phyloP scores from a whole-genome alignment of 2,797 vertebrate species.

The Lindbergichthys nudifrons region DNA sequence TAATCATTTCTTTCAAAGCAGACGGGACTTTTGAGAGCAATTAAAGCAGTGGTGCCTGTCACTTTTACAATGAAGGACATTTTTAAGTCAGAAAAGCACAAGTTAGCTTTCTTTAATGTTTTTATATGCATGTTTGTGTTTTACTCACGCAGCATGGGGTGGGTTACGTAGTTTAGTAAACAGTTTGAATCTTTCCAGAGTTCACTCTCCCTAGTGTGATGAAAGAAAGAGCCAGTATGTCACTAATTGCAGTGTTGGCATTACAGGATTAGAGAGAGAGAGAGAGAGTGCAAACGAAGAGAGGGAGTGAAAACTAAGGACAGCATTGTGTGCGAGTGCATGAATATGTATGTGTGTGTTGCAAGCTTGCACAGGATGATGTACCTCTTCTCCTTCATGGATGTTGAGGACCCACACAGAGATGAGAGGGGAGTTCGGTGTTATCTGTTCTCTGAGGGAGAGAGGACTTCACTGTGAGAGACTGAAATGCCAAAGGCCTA shows the following conservation, averaged over 20 bases:
- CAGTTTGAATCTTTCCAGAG: slow-evolving; percentile 60
- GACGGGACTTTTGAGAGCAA: slow-evolving; percentile 23
- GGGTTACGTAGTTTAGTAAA: slow-evolving; percentile 44
- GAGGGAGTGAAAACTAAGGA: slow-evolving; percentile 49
- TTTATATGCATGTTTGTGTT: slow-evolving; percentile 33
- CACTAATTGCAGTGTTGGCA: slow-evolving; percentile 72
- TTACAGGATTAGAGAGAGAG: slow-evolving; percentile 68
- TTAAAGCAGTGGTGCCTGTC: slow-evolving; percentile 11
- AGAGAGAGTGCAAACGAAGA: slow-evolving; percentile 23
- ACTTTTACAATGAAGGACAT: slow-evolving; percentile 16
- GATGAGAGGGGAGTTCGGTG: slow-evolving; percentile 41
- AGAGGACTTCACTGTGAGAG: slow-evolving; percentile 20
- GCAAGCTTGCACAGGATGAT: slow-evolving; percentile 20
- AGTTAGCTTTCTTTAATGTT: slow-evolving; percentile 33
- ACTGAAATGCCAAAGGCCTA: slow-evolving; percentile 43
- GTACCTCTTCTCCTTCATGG: slow-evolving; percentile 20
- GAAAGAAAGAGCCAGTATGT: slow-evolving; percentile 72
- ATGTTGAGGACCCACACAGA: slow-evolving; percentile 19
- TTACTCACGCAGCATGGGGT: slow-evolving; percentile 21
- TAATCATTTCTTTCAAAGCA: slow-evolving; percentile 40
- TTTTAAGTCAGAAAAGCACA: slow-evolving; percentile 18
- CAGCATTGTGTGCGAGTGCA: slow-evolving; percentile 8
- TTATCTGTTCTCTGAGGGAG: slow-evolving; percentile 41
- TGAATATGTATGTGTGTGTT: slow-evolving; percentile 53
- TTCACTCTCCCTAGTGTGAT: slow-evolving; percentile 57